A percentile compares a stretch with the other conserved stretches of the same genome.
Conservation (phyloP, 35 echinoderm and acorn worm genomes). For the Eucidaris tribuloides region DNA sequence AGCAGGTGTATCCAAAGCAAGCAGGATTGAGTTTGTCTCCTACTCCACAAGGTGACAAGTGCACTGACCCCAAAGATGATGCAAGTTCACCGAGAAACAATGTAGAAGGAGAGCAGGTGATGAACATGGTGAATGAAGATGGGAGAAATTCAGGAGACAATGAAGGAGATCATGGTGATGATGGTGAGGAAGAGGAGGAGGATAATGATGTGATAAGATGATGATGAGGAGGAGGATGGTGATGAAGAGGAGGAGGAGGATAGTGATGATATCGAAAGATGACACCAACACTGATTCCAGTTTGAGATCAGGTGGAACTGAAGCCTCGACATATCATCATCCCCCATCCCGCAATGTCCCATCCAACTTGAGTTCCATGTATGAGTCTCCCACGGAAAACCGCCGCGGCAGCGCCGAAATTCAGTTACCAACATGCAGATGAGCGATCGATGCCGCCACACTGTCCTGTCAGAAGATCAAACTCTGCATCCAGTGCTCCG, state of each 20-base stretch:
- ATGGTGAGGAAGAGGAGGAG: not conserved
- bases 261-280: not conserved
- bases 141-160: no score
- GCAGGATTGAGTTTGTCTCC: slow-evolving; percentile 89
- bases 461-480: slow-evolving; percentile 39
- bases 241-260: not conserved
- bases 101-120: no score
- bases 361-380: not conserved
- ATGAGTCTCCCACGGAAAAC: slow-evolving; percentile 49
- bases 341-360: not conserved
- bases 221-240: not conserved
- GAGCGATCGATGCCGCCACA: slow-evolving; percentile 32
- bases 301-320: not conserved
- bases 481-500: slow-evolving; percentile 74
- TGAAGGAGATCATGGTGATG: slow-evolving; percentile 1
- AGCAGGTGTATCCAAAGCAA: slow-evolving; percentile 59
- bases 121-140: not conserved
- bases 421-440: slow-evolving; percentile 56
- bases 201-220: no score
- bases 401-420: slow-evolving; percentile 85
- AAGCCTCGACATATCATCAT: no score
- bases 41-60: not conserved
- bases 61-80: not conserved
- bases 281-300: not conserved
- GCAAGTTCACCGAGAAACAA: no score